Evolutionary conservation across 1,140 invertebrate species (phyloP), one percentile per base, ranked within the genome.

Genomic region (Leptoteleia sp.): DNA sequence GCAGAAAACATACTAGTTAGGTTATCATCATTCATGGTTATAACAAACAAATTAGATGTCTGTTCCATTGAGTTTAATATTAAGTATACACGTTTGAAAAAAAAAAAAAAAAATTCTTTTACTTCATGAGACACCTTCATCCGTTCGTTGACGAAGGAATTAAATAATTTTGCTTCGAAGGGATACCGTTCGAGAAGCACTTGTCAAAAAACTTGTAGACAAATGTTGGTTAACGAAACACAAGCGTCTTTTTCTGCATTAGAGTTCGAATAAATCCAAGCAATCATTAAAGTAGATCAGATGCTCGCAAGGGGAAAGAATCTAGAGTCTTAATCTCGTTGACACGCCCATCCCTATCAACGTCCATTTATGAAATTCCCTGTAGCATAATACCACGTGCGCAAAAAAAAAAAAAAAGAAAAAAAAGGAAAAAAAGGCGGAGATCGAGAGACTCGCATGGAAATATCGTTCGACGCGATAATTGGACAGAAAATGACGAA

Each of bases 351-450:
- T 33, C 16, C 17, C 59, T 61, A 75, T 75, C 71, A 65, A 75
- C 67, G 71, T 75, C 71, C 71, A 75, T 75, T 75, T 61, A 65
- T 67, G 47, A 67, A 67, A 76, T 76, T 67, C 71, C 47, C 61
- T 59, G 43, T 67, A 75, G 70, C 70, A 65, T 64, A 73, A 73
- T 73, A 65, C 50, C 35, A 29, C 55, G 71, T 38, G 40, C 42
- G 29, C 27, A 59, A 54, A 72, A 62, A 75, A 45, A 57, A n/a
- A n/a, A n/a, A n/a, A n/a, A n/a, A n/a, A n/a, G n/a, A n/a, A n/a
- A n/a, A n/a, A n/a, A n/a, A n/a, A n/a, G n/a, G n/a, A n/a, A n/a
- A n/a, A n/a, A n/a, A n/a, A n/a, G 16, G 35, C 45, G 35, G 27
- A 72, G 64, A 65, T 75, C 31, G 43, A 64, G 57, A 65, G 35